Evolutionary conservation across 2,113 vertebrate genomes (phyloP).

Genomic region (Eublepharis macularius): DNA sequence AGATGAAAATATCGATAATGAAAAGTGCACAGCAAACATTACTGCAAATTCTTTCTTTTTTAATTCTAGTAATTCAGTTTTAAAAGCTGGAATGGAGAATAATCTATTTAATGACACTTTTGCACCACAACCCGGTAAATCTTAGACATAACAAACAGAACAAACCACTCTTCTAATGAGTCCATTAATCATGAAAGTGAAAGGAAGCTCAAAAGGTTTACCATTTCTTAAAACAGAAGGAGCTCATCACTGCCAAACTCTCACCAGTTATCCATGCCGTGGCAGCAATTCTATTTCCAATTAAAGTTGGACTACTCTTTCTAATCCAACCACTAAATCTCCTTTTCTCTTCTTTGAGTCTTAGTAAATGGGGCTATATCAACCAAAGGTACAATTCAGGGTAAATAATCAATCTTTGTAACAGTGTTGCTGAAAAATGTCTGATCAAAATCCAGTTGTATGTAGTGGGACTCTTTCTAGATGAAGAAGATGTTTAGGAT

Average conservation of each 20-base stretch:
- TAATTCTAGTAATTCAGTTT: slow-evolving; percentile 15
- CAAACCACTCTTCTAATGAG: slow-evolving; percentile 38
- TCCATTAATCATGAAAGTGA: slow-evolving; percentile 44
- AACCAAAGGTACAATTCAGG: slow-evolving; percentile 18
- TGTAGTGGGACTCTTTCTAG: not conserved
- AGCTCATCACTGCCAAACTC: slow-evolving; percentile 37
- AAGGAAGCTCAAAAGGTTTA: slow-evolving; percentile 36
- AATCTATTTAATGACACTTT: slow-evolving; percentile 28
- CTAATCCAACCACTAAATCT: slow-evolving; percentile 5
- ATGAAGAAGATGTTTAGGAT: not conserved
- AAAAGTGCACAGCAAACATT: not conserved
- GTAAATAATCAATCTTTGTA: slow-evolving; percentile 23
- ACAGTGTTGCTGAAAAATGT: not conserved
- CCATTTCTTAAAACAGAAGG: slow-evolving; percentile 29
- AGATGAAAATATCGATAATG: slow-evolving; percentile 44
- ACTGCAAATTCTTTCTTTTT: not conserved
- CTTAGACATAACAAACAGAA: slow-evolving; percentile 45
- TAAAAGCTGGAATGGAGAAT: slow-evolving; percentile 27
- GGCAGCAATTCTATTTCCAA: slow-evolving; percentile 28
- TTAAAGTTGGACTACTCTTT: slow-evolving; percentile 14
- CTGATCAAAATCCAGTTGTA: slow-evolving; percentile 16
- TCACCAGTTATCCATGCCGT: not conserved
- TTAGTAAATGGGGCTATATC: slow-evolving; percentile 10
- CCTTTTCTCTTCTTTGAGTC: slow-evolving; percentile 1
- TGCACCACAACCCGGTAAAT: slow-evolving; percentile 12